Percentiles rank a stretch among this genome's conserved stretches.
Conservation (phyloP, 2,888 invertebrate genomes). For the Phrixothrix hirtus region DNA sequence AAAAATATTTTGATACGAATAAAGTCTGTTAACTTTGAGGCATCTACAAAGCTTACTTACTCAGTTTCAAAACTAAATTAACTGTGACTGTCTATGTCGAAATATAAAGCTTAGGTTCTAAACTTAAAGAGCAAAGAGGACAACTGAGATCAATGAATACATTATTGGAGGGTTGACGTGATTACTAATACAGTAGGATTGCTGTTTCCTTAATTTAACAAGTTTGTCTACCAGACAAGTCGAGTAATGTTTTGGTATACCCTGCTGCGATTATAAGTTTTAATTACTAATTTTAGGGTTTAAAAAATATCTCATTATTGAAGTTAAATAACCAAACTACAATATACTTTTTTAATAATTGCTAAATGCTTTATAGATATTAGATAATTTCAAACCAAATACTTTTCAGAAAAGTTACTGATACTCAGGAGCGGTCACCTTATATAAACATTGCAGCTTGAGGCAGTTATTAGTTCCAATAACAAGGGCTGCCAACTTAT, state of each 20-base stretch:
- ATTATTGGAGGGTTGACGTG: conserved; percentile 23
- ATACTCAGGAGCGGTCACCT: conserved; percentile 46
- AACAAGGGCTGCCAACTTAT: conserved; percentile 42
- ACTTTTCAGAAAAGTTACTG: conserved; percentile 34
- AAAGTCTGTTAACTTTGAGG: too few species aligned
- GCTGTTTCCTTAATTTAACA: conserved; percentile 25
- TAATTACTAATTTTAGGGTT: too few species aligned
- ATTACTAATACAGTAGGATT: conserved; percentile 24
- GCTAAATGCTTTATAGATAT: too few species aligned
- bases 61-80: conserved; percentile 4
- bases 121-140: conserved; percentile 15
- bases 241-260: not conserved
- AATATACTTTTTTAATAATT: too few species aligned
- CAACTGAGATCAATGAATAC: conserved; percentile 22
- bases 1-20: too few species aligned
- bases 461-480: conserved; percentile 53
- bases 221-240: conserved; percentile 13
- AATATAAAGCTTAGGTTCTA: conserved; percentile 10
- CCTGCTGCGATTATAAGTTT: too few species aligned
- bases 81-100: conserved; percentile 5
- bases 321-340: too few species aligned
- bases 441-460: conserved; percentile 46
- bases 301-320: too few species aligned
- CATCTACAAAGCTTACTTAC: too few species aligned
- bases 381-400: conserved; percentile 25